phyloP scores from a whole-genome alignment of 2,113 vertebrate genomes.

The Mystacornis crossleyi region DNA sequence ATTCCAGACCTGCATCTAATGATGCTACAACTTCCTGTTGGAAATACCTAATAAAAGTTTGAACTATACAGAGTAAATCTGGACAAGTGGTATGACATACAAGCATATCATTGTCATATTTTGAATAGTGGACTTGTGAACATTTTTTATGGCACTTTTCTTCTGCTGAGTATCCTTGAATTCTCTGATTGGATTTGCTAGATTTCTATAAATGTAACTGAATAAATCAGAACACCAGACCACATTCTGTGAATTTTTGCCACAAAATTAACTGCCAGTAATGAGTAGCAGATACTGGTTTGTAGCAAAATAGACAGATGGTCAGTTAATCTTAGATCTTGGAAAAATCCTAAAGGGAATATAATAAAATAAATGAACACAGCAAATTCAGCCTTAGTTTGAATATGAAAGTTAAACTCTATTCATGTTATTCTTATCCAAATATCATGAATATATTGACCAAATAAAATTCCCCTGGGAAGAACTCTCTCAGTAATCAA shows the following conservation, averaged over 20 bases:
- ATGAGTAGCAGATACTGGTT: not conserved
- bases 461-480: not conserved
- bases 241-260: not conserved
- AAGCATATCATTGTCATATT: not conserved
- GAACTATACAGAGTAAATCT: not conserved
- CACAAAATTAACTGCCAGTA: conserved; percentile 23
- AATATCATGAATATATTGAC: not conserved
- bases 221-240: conserved; percentile 1
- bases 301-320: conserved; percentile 37
- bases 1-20: not conserved
- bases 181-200: not conserved
- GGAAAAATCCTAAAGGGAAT: not conserved
- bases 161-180: not conserved
- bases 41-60: not conserved
- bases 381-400: not conserved
- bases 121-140: not conserved
- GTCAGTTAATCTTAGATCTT: conserved; percentile 12
- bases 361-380: conserved; percentile 27
- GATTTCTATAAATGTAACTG: not conserved
- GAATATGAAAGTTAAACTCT: not conserved
- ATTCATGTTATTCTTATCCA: not conserved
- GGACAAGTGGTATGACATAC: not conserved
- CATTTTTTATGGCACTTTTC: not conserved
- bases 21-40: not conserved
- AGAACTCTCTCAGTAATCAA: not conserved